A percentile compares a stretch with the other conserved stretches of the same genome.
Conservation (phyloP, 2,888 invertebrate genomes). For the Leucoptera coffeella region DNA sequence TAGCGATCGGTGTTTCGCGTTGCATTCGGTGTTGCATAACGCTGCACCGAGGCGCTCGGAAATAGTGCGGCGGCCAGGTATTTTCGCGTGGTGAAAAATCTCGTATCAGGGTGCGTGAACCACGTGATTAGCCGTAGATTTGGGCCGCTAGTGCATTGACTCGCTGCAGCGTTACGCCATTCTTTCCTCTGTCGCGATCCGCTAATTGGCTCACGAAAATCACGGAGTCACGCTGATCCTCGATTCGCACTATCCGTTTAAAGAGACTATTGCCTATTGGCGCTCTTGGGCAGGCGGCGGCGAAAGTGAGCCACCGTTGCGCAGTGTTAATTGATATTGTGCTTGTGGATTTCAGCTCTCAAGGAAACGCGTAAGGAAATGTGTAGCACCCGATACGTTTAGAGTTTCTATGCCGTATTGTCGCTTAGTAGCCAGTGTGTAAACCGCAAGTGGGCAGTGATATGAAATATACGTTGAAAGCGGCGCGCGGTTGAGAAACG, state of each 20-base stretch:
- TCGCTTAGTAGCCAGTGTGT: conserved; percentile 1
- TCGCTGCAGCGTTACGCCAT: conserved; percentile 14
- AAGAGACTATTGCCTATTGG: too few relatives aligned
- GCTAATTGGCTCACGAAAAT: conserved; percentile 31
- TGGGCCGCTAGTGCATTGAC: conserved; percentile 26
- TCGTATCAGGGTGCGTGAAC: conserved; percentile 7
- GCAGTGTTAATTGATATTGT: conserved; percentile 13
- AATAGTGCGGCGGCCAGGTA: conserved; percentile 25
- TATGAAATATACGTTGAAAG: conserved; percentile 16
- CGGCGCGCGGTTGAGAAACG: conserved; percentile 38
- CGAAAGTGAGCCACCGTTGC: too few relatives aligned
- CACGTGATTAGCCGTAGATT: conserved; percentile 20
- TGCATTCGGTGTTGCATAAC: conserved; percentile 41
- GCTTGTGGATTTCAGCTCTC: conserved; percentile 35
- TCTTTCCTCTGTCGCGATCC: conserved; percentile 28
- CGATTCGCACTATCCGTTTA: too few relatives aligned
- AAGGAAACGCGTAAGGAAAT: conserved; percentile 28
- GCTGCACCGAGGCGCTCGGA: conserved; percentile 34
- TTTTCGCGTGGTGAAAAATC: conserved; percentile 9
- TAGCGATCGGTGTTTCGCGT: too few relatives aligned
- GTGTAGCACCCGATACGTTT: conserved; percentile 28
- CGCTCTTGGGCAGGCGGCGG: too few relatives aligned
- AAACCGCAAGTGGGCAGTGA: conserved; percentile 37
- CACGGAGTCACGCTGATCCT: conserved; percentile 23
- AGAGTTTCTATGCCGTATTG: conserved; percentile 1